Conservation (phyloP, 2,113 vertebrate genomes). For the Henicopernis longicauda region DNA sequence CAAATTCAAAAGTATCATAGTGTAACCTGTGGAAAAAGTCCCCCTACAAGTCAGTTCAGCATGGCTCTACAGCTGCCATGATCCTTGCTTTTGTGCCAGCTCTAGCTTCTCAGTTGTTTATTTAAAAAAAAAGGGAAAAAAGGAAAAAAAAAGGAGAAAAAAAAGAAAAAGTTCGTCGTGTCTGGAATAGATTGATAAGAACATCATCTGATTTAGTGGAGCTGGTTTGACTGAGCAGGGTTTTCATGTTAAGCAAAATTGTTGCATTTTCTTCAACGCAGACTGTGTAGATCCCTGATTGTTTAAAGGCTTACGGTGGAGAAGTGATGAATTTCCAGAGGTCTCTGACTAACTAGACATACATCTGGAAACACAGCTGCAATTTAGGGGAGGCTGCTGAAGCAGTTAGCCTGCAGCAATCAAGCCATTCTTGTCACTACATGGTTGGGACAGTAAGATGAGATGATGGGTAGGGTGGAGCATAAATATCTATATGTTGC, state of each 20-base stretch:
- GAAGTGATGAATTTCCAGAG: constrained; percentile 17
- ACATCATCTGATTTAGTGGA: constrained; percentile 4
- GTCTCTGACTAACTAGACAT: neutral
- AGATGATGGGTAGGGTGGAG: neutral
- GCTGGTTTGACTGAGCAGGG: neutral
- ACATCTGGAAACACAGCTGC: constrained; percentile 8
- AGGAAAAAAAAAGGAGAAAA: neutral
- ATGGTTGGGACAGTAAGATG: neutral
- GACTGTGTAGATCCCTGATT: neutral
- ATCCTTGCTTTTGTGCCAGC: neutral
- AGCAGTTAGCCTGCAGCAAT: neutral
- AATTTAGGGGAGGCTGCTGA: neutral
- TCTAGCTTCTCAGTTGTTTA: neutral
- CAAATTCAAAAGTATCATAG: neutral
- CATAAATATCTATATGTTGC: neutral
- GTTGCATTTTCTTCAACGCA: neutral
- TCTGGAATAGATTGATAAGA: constrained; percentile 46
- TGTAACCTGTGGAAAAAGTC: neutral
- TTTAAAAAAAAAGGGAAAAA: neutral
- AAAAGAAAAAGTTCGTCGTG: neutral
- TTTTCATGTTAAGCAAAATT: neutral
- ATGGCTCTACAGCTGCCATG: neutral
- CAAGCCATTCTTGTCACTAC: neutral
- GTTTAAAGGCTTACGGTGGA: neutral
- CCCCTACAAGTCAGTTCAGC: neutral